Evolutionary conservation across 2,888 invertebrate genomes (phyloP).

Genomic region (Acleris literana): DNA sequence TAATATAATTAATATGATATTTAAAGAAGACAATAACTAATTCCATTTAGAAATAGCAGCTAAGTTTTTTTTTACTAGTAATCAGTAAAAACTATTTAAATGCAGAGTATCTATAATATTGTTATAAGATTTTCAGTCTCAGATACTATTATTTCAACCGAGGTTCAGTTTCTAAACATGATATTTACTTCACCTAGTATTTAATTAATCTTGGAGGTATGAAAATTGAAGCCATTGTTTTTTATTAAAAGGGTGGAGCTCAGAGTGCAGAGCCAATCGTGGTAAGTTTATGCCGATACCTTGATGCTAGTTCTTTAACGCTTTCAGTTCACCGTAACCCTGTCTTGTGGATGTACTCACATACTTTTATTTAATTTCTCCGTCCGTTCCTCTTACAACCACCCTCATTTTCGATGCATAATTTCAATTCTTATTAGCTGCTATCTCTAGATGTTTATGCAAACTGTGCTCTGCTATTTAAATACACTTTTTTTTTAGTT

Average conservation of each 20-base stretch:
- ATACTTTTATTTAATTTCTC: conserved; percentile 45
- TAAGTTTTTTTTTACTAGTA: conserved; percentile 40
- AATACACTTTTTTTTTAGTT: conserved; percentile 52
- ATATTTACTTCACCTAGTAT: neutral
- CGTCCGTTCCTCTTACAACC: conserved; percentile 13
- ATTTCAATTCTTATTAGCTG: conserved; percentile 63
- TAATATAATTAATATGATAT: no score
- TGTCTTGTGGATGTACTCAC: conserved; percentile 44
- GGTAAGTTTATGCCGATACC: conserved; percentile 87
- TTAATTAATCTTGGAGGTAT: conserved; percentile 35
- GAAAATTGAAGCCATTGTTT: conserved; percentile 49
- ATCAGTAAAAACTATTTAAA: conserved; percentile 5
- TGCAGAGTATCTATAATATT: conserved; percentile 2
- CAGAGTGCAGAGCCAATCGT: conserved; percentile 97
- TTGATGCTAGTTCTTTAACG: conserved; percentile 53
- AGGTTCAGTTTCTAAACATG: conserved; percentile 2
- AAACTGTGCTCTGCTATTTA: conserved; percentile 61
- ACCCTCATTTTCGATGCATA: conserved; percentile 23
- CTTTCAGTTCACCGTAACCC: conserved; percentile 46
- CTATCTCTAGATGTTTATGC: conserved; percentile 79
- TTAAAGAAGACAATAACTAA: neutral
- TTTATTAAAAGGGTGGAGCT: conserved; percentile 88
- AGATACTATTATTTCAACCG: neutral
- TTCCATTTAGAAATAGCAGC: conserved; percentile 70
- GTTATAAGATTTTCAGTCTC: neutral